Evolutionary conservation across 2,113 vertebrate species (phyloP), one percentile per base, ranked within the genome.

Genomic region (Irena cyanogastra): DNA sequence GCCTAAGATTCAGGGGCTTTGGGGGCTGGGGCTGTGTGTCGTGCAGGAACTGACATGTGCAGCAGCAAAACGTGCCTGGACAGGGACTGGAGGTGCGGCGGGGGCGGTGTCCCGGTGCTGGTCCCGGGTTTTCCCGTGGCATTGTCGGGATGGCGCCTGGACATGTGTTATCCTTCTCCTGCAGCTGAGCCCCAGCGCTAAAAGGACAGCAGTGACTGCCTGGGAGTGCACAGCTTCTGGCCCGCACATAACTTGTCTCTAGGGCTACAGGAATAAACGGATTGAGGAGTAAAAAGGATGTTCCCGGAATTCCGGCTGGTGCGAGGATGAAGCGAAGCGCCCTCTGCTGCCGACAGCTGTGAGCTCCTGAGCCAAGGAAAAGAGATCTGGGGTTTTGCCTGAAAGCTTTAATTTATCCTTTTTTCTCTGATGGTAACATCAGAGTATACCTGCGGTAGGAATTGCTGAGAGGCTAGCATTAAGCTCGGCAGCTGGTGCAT

Each of bases 11-110:
- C 4, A 0, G 69, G 24, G 27, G 42, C 5, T 50, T 11, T 8
- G 35, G 59, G 28, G 54, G 24, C 31, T 13, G 76, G 23, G 41
- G 26, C n/a, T 17, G 64, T 9, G 50, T 17, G 22, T 7, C 3
- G 0, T 1, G 49, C 14, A 0, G 12, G 41, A 56, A 5, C 49
- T 0, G 53, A 7, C 64, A 5, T 7, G 26, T 30, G 9, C 24
- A 27, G 86, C 45, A 20, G 59, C 54, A 72, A 39, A 33, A 12
- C 10, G 6, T 5, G n/a, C 17, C 59, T 0, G 3, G 24, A 10
- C 63, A 11, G 42, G 50, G 21, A 0, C 37, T 1, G 27, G 1
- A 11, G 30, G 11, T 8, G 19, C 72, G 13, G 78, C 6, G 3
- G 6, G 12, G 1, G 42, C 13, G 14, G n/a, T n/a, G n/a, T 23